These are phyloP conservation scores for Xestobium rufovillosum DNA, from an alignment of 2,888 invertebrate genomes.

Conservation along the genomic window DNA sequence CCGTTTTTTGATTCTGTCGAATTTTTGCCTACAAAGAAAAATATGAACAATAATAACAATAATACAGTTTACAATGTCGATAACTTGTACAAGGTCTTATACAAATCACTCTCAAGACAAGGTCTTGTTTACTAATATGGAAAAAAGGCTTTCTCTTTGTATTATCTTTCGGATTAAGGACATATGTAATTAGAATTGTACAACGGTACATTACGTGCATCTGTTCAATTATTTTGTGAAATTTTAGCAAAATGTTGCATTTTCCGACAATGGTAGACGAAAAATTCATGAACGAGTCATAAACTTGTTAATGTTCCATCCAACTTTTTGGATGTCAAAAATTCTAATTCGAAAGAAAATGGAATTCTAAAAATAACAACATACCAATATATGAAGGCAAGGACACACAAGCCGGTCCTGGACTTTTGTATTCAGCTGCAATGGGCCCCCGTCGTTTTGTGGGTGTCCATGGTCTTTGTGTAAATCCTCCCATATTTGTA, in stretches of 20 bases:
- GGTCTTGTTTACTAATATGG: neutral
- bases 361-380: too few species aligned
- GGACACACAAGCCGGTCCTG: constrained; percentile 81
- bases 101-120: too few species aligned
- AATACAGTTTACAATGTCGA: too few species aligned
- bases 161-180: neutral
- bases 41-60: constrained; percentile 14
- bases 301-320: neutral
- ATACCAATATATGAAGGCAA: constrained; percentile 76
- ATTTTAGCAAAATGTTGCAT: too few species aligned
- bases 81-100: neutral
- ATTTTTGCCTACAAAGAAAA: constrained; percentile 56
- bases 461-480: constrained; percentile 85
- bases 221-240: too few species aligned
- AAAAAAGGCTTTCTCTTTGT: neutral
- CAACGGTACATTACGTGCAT: constrained; percentile 1
- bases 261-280: too few species aligned
- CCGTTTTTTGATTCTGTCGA: constrained; percentile 69
- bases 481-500: constrained; percentile 62
- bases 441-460: constrained; percentile 83
- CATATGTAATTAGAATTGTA: neutral
- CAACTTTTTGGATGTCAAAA: constrained; percentile 2
- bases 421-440: constrained; percentile 77
- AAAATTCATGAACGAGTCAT: neutral
- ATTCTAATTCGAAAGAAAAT: too few species aligned